Evolutionary conservation across 2,888 invertebrate genomes (phyloP), one percentile per base, ranked within the genome.

Genomic region (Rhynchonema sp.): DNA sequence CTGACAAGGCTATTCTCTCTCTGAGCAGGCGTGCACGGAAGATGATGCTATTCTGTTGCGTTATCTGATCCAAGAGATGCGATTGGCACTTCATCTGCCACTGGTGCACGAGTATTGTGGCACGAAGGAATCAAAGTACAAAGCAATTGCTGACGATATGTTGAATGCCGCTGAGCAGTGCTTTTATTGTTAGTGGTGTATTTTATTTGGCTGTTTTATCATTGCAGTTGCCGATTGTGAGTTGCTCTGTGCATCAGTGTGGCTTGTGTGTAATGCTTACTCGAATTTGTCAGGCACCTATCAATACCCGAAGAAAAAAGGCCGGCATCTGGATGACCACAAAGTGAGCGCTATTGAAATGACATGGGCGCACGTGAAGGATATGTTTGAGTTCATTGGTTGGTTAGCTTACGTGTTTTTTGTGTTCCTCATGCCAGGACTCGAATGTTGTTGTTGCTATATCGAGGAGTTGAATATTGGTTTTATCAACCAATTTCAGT

Each of bases 111-210:
- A 25, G 49, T 13, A 26, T 25, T 23, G 25, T n/a, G 13, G 6
- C 13, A 6, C 3, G 17, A 27, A 22, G 9, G 27, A 27, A 2
- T 13, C n/a, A 2, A 25, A 22, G 22, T 26, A 29, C 26, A n/a
- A 29, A 28, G 53, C 61, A 9, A 64, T 67, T 30, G 64, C 64
- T 17, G 74, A 74, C 67, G 82, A 83, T 70, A 79, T 88, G 1
- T 81, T 81, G 62, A 83, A 84, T 66, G 82, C 84, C 65, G 78
- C 90, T 69, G 91, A 91, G 69, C 91, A 92, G 75, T 81, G 83
- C 62, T 79, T 84, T 62, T 89, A 82, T 73, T 92, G 92, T 73
- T 77, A 92, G 1, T 91, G 85, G 73, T n/a, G n/a, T n/a, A n/a
- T n/a, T n/a, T n/a, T n/a, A n/a, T 6, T 38, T 38, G 9, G 38